Conservation (phyloP, 2,888 invertebrate species). For the Ichneumon xanthorius region DNA sequence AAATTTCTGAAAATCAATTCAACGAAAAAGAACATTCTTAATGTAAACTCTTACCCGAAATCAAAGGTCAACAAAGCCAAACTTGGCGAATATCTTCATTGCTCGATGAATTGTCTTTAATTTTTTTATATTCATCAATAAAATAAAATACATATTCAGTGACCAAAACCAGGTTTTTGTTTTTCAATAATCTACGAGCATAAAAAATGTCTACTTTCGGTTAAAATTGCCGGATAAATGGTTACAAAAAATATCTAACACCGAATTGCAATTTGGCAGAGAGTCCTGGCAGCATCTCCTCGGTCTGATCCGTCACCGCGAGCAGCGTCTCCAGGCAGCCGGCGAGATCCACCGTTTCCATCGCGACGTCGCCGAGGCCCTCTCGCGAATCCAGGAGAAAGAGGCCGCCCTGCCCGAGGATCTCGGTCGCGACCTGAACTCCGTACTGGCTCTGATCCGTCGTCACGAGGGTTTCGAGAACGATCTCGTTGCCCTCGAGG, state of each 20-base stretch:
- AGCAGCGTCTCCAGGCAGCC: slow-evolving; percentile 95
- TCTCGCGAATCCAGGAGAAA: slow-evolving; percentile 96
- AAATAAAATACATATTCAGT: too few species aligned
- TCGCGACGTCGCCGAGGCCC: slow-evolving; percentile 96
- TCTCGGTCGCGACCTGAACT: slow-evolving; percentile 93
- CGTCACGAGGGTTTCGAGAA: slow-evolving; percentile 97
- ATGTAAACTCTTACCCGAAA: background rate
- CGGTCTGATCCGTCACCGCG: slow-evolving; percentile 94
- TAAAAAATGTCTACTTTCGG: slow-evolving; percentile 38
- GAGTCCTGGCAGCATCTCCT: slow-evolving; percentile 95
- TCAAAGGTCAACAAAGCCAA: background rate
- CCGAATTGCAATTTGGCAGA: slow-evolving; percentile 82
- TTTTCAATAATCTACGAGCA: background rate
- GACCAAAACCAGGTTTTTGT: too few species aligned
- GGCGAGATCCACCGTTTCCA: slow-evolving; percentile 99
- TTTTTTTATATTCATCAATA: too few species aligned
- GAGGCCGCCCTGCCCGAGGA: slow-evolving; percentile 94
- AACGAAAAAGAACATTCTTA: background rate
- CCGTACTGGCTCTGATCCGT: slow-evolving; percentile 92
- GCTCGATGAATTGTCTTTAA: background rate
- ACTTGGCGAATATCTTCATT: background rate
- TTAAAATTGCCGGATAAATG: background rate
- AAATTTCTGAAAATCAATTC: slow-evolving; percentile 55
- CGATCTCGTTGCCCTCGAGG: slow-evolving; percentile 96
- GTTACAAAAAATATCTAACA: slow-evolving; percentile 18